These are phyloP conservation scores for Tiphia femorata DNA, from an alignment of 2,888 invertebrate species.

Conservation along the genomic window DNA sequence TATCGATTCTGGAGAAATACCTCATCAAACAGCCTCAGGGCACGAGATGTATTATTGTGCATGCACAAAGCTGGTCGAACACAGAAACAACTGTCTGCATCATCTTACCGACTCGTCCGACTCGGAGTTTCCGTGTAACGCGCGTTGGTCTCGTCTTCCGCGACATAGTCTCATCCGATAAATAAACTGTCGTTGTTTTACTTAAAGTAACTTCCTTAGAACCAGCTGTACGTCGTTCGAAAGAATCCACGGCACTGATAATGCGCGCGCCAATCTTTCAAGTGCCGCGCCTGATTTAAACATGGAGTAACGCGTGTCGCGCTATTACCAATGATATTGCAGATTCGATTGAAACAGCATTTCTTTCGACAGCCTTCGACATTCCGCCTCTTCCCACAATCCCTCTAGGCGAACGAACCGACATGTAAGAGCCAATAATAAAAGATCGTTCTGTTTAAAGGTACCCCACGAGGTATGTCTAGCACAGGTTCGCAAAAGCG, in stretches of 20 bases:
- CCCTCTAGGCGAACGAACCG: conserved; percentile 6
- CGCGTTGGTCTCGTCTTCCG: not conserved
- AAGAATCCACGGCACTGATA: too few relatives aligned
- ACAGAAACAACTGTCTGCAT: conserved; percentile 23
- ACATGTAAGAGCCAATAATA: conserved; percentile 44
- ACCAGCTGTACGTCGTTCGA: too few relatives aligned
- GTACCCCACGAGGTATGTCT: conserved; percentile 69
- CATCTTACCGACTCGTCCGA: not conserved
- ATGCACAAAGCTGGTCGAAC: conserved; percentile 38
- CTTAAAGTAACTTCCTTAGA: too few relatives aligned
- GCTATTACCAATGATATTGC: too few relatives aligned
- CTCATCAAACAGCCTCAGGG: conserved; percentile 33
- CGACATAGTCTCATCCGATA: not conserved
- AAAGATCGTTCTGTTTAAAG: conserved; percentile 65
- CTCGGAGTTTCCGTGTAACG: conserved; percentile 15
- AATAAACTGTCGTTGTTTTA: not conserved
- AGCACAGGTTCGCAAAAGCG: conserved; percentile 63
- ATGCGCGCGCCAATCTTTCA: too few relatives aligned
- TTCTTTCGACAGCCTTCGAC: too few relatives aligned
- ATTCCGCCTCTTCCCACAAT: not conserved
- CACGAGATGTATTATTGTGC: conserved; percentile 46
- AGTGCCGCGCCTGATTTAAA: too few relatives aligned
- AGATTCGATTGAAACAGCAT: too few relatives aligned
- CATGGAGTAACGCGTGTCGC: too few relatives aligned
- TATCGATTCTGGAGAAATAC: conserved; percentile 24